Conservation (phyloP, 2,888 invertebrate genomes). For the Rhaphigaster nebulosa region DNA sequence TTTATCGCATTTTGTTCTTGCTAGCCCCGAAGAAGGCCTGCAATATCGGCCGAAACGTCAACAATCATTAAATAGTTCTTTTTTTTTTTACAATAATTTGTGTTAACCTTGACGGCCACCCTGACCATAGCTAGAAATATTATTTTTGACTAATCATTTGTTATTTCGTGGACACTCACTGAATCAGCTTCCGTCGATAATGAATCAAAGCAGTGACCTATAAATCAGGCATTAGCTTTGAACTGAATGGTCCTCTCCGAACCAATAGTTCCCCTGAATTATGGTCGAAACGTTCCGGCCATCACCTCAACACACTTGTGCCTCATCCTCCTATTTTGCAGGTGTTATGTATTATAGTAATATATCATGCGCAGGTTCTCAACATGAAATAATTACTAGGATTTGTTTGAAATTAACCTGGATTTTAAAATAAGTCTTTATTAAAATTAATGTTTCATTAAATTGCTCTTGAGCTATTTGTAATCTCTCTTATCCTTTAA, state of each 20-base stretch:
- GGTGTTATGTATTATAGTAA: neutral
- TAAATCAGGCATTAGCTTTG: neutral
- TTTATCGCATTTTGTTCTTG: too few relatives aligned
- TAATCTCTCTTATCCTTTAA: neutral
- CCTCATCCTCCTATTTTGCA: neutral
- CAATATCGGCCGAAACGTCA: too few relatives aligned
- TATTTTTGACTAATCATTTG: neutral
- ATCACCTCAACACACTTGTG: neutral
- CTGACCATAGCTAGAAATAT: too few relatives aligned
- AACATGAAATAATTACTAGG: neutral
- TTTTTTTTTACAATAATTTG: too few relatives aligned
- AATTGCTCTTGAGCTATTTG: neutral
- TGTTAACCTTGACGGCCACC: too few relatives aligned
- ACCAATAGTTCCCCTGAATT: slow-evolving; percentile 9
- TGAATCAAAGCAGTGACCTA: neutral
- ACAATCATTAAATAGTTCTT: too few relatives aligned
- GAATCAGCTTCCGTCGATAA: neutral
- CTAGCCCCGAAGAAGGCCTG: too few relatives aligned
- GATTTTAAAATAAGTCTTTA: neutral
- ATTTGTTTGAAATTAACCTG: neutral
- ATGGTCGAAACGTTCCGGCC: neutral
- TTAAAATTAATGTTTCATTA: neutral
- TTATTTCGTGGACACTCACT: neutral
- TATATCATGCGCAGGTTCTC: neutral
- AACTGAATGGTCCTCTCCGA: neutral